phyloP scores from a whole-genome alignment of 2,797 vertebrate genomes.

The Danio choprae region DNA sequence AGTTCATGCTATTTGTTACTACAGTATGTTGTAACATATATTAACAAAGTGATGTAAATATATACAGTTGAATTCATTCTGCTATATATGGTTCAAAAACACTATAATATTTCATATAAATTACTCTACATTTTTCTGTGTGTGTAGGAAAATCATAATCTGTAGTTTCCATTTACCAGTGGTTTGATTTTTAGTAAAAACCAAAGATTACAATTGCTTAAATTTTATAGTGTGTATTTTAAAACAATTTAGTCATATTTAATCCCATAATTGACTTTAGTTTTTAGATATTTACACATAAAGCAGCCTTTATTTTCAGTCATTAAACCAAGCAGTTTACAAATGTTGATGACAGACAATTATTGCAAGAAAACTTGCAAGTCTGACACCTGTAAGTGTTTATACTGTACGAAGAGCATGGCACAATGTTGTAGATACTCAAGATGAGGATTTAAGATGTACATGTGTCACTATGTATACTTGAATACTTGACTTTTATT shows the following conservation, averaged over 20 bases:
- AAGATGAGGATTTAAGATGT: neutral
- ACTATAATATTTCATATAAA: too few relatives aligned
- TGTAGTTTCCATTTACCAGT: too few relatives aligned
- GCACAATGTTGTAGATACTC: neutral
- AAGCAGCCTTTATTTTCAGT: neutral
- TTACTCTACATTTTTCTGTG: too few relatives aligned
- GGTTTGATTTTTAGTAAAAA: too few relatives aligned
- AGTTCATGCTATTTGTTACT: too few relatives aligned
- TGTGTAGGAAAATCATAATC: too few relatives aligned
- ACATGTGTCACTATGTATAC: neutral
- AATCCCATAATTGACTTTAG: neutral
- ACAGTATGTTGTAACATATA: too few relatives aligned
- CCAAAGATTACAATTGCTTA: neutral
- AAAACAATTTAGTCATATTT: neutral
- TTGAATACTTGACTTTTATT: neutral
- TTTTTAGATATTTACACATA: neutral
- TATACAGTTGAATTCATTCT: too few relatives aligned
- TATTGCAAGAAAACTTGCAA: neutral
- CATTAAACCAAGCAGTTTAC: too few relatives aligned
- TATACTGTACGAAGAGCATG: neutral
- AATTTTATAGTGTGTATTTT: neutral
- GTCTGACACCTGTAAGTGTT: conserved; percentile 19
- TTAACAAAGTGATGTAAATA: too few relatives aligned
- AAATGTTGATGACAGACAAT: too few relatives aligned
- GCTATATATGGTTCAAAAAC: too few relatives aligned